Evolutionary conservation across 2,888 invertebrate genomes (phyloP).

Genomic region (Orthosia gothica): DNA sequence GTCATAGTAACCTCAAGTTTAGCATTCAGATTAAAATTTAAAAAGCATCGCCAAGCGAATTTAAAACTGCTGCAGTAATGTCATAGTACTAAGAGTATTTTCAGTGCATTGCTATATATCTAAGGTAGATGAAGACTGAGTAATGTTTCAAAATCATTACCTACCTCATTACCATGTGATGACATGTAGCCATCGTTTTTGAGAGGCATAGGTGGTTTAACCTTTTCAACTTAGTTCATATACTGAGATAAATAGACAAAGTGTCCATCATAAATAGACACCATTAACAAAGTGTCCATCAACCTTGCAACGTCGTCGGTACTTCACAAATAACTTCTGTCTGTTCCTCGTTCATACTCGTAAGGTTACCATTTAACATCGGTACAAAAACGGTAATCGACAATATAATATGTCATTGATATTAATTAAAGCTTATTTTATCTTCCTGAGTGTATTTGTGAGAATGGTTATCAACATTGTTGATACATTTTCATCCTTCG

Average conservation of each 20-base stretch:
- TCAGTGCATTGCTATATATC: too few species aligned
- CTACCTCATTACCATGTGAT: too few species aligned
- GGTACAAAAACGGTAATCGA: constrained; percentile 51
- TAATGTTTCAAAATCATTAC: too few species aligned
- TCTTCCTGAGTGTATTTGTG: constrained; percentile 45
- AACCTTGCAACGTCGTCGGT: constrained; percentile 46
- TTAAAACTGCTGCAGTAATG: too few species aligned
- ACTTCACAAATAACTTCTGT: constrained; percentile 40
- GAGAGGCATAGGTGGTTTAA: too few species aligned
- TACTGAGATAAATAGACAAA: constrained; percentile 1
- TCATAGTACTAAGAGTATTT: too few species aligned
- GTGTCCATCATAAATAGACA: constrained; percentile 10
- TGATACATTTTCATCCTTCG: constrained; percentile 35
- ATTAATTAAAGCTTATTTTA: constrained; percentile 51
- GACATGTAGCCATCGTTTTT: too few species aligned
- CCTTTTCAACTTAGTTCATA: neutral
- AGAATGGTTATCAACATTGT: constrained; percentile 22
- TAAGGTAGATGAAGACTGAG: too few species aligned
- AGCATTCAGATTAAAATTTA: too few species aligned
- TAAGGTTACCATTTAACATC: constrained; percentile 59
- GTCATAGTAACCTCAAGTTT: too few species aligned
- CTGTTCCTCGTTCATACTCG: constrained; percentile 53
- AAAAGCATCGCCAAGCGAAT: too few species aligned
- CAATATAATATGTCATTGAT: constrained; percentile 54
- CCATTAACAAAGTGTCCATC: constrained; percentile 5